phyloP scores from a whole-genome alignment of 2,797 vertebrate genomes.

The Schizopygopsis pylzovi region DNA sequence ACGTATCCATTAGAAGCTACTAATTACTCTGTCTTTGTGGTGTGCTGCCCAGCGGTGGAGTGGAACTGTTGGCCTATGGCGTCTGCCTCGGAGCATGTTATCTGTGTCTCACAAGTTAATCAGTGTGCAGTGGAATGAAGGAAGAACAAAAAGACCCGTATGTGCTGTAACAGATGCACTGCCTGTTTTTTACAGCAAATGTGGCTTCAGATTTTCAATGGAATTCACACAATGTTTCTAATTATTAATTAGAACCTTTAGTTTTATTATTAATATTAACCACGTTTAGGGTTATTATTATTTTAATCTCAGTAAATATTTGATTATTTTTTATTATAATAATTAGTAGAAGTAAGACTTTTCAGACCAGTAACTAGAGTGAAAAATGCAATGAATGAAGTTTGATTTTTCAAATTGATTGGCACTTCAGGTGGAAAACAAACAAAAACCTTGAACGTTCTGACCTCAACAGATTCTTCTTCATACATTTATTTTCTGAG shows the following conservation, averaged over 20 bases:
- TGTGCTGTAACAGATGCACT: not conserved
- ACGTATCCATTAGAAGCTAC: conserved; percentile 49
- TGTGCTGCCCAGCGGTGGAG: conserved; percentile 17
- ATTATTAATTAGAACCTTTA: not conserved
- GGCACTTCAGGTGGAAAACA: conserved; percentile 18
- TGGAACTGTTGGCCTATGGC: conserved; percentile 14
- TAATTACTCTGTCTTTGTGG: conserved; percentile 49
- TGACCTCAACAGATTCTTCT: conserved; percentile 17
- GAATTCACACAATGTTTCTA: not conserved
- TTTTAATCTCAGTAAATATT: not conserved
- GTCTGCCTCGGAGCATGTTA: conserved; percentile 32
- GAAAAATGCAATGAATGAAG: conserved; percentile 3
- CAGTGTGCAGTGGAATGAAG: conserved; percentile 19
- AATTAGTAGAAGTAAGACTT: conserved; percentile 3
- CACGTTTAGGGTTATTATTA: too few species aligned
- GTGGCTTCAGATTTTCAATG: not conserved
- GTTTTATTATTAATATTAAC: too few species aligned
- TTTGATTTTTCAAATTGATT: conserved; percentile 47
- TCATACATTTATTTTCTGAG: not conserved
- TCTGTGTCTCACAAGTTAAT: conserved; percentile 50
- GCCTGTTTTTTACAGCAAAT: not conserved
- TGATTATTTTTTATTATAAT: not conserved
- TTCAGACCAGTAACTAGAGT: conserved; percentile 47
- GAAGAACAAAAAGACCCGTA: not conserved
- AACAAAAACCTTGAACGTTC: not conserved